phyloP scores from a whole-genome alignment of 2,888 invertebrate species.

The Cheilosia impressa region DNA sequence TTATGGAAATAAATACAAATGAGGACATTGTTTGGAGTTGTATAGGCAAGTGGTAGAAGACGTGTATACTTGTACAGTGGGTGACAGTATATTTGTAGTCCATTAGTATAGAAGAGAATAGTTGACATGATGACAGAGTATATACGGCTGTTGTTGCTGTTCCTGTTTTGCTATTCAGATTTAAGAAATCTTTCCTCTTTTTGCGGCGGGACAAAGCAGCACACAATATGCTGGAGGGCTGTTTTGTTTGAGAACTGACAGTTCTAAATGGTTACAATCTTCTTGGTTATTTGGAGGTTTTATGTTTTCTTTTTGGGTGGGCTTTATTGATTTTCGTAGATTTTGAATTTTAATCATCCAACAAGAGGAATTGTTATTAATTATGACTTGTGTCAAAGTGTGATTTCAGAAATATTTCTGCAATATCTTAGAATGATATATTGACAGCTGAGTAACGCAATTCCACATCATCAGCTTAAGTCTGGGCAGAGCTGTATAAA shows the following conservation, averaged over 20 bases:
- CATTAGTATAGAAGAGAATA: slow-evolving; percentile 50
- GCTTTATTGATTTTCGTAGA: too few relatives aligned
- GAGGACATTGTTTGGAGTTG: slow-evolving; percentile 59
- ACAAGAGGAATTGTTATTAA: too few relatives aligned
- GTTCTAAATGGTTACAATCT: slow-evolving; percentile 49
- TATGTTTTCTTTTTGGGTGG: not conserved
- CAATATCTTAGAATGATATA: too few relatives aligned
- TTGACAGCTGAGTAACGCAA: too few relatives aligned
- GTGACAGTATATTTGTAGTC: slow-evolving; percentile 66
- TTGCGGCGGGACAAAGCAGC: slow-evolving; percentile 7
- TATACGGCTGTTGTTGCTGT: slow-evolving; percentile 30
- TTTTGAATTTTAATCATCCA: too few relatives aligned
- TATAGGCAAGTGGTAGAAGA: not conserved
- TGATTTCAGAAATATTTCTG: too few relatives aligned
- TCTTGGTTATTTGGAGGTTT: slow-evolving; percentile 22
- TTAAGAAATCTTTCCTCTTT: slow-evolving; percentile 1
- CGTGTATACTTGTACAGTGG: slow-evolving; percentile 10
- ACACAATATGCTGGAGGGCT: slow-evolving; percentile 18
- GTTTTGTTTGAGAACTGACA: slow-evolving; percentile 35
- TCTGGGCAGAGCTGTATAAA: too few relatives aligned
- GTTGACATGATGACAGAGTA: slow-evolving; percentile 57
- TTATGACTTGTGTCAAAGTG: too few relatives aligned
- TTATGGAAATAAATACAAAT: slow-evolving; percentile 74
- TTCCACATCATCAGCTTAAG: too few relatives aligned
- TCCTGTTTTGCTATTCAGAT: slow-evolving; percentile 1